Conservation (phyloP, 2,797 vertebrate species). For the Anas georgica region DNA sequence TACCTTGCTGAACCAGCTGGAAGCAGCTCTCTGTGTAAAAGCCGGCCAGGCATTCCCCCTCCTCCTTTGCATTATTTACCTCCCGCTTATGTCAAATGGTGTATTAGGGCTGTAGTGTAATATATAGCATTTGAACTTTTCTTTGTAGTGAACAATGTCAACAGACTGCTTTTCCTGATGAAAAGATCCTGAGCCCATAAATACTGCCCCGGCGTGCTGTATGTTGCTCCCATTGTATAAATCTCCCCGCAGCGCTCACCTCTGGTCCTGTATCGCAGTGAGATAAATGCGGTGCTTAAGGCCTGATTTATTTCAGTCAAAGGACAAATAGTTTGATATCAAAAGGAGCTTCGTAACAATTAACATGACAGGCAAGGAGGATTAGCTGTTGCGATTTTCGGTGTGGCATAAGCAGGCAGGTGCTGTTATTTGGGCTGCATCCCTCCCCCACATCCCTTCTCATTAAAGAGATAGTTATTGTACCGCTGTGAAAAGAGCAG, state of each 20-base stretch:
- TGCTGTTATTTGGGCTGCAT: slow-evolving; percentile 56
- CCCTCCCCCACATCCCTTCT: slow-evolving; percentile 31
- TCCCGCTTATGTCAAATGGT: slow-evolving; percentile 12
- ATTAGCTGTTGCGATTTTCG: slow-evolving; percentile 56
- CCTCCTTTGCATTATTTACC: background rate
- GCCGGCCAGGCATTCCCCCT: background rate
- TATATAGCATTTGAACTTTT: slow-evolving; percentile 19
- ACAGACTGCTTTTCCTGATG: slow-evolving; percentile 31
- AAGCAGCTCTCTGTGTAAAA: background rate
- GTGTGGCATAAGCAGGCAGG: slow-evolving; percentile 70
- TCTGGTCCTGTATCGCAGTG: slow-evolving; percentile 48
- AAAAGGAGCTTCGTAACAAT: slow-evolving; percentile 65
- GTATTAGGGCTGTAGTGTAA: background rate
- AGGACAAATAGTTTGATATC: slow-evolving; percentile 72
- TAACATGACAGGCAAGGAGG: slow-evolving; percentile 70
- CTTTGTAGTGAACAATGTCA: slow-evolving; percentile 30
- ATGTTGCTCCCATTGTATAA: background rate
- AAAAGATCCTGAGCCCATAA: slow-evolving; percentile 36
- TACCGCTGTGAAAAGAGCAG: slow-evolving; percentile 75
- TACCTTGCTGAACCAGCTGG: background rate
- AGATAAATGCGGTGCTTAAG: slow-evolving; percentile 68
- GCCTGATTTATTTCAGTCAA: slow-evolving; percentile 72
- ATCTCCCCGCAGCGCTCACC: slow-evolving; percentile 55
- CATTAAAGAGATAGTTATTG: slow-evolving; percentile 73
- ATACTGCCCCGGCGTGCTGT: background rate